These are phyloP conservation scores for Echinometra lucunter DNA, from an alignment of 53 echinoderm and acorn worm species.

Conservation along the genomic window DNA sequence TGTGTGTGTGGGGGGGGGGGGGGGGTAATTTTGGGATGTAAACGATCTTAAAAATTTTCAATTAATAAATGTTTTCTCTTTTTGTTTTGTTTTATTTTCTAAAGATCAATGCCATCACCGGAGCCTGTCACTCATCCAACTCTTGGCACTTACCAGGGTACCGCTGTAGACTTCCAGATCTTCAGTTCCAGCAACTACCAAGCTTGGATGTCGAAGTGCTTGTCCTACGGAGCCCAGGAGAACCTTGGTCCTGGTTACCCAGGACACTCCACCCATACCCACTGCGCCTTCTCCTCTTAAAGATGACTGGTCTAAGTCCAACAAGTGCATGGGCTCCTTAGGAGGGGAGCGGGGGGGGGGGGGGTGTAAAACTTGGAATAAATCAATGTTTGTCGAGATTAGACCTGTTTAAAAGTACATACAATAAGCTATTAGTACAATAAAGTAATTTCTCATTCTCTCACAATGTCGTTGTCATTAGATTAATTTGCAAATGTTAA, in stretches of 20 bases:
- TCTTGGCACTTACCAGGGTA: conserved; percentile 86
- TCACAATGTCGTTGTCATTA: too few species aligned
- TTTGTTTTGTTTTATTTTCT: background rate
- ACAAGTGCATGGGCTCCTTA: too few species aligned
- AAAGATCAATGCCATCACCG: conserved; percentile 76
- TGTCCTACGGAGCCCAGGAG: conserved; percentile 64
- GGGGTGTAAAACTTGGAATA: too few species aligned
- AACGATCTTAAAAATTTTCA: too few species aligned
- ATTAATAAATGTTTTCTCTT: background rate
- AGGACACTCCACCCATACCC: conserved; percentile 80
- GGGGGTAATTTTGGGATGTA: too few species aligned
- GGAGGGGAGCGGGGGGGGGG: too few species aligned
- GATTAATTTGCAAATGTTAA: too few species aligned
- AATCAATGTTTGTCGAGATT: too few species aligned
- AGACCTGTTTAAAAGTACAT: too few species aligned
- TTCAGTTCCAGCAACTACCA: background rate
- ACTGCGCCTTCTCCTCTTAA: conserved; percentile 81
- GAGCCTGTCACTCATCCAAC: conserved; percentile 78
- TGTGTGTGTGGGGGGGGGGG: too few species aligned
- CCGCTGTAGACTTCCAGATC: conserved; percentile 83
- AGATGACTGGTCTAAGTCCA: background rate
- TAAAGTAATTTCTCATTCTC: too few species aligned
- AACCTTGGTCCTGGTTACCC: conserved; percentile 83
- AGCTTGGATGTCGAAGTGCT: conserved; percentile 75
- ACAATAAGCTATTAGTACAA: too few species aligned